Evolutionary conservation across 2,797 vertebrate genomes (phyloP).

Genomic region (Capromys pilorides): DNA sequence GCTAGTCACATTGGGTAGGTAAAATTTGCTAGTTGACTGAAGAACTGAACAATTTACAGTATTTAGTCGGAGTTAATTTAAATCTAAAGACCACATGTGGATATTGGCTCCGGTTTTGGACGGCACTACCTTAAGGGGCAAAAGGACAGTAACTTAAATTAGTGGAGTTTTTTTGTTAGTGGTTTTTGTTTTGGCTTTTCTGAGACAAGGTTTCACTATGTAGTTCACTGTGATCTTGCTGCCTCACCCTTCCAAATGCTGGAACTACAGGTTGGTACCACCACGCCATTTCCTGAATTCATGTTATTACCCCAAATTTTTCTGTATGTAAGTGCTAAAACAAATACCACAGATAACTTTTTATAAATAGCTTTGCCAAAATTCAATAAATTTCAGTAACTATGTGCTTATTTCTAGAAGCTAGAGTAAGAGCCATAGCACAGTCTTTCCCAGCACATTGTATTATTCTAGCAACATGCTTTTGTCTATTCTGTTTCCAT

Average conservation of each 20-base stretch:
- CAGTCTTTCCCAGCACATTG: neutral
- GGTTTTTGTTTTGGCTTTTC: neutral
- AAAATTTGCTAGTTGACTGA: neutral
- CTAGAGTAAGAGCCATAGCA: neutral
- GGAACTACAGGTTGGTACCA: neutral
- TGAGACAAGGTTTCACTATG: neutral
- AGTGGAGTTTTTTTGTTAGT: neutral
- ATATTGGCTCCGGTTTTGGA: neutral
- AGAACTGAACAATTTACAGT: neutral
- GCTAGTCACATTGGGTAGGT: too few species aligned
- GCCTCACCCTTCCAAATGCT: neutral
- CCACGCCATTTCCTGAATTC: neutral
- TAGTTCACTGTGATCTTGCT: neutral
- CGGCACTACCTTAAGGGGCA: neutral
- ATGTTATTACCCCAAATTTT: neutral
- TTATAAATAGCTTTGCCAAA: neutral
- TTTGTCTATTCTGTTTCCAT: neutral
- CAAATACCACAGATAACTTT: neutral
- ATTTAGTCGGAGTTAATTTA: neutral
- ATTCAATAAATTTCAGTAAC: neutral
- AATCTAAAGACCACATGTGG: neutral
- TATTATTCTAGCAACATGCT: neutral
- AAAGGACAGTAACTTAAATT: slow-evolving; percentile 14
- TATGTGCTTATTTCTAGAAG: neutral
- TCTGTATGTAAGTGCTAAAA: neutral